These are phyloP conservation scores for Eueides isabella DNA, from an alignment of 1,140 invertebrate genomes.

Conservation along the genomic window DNA sequence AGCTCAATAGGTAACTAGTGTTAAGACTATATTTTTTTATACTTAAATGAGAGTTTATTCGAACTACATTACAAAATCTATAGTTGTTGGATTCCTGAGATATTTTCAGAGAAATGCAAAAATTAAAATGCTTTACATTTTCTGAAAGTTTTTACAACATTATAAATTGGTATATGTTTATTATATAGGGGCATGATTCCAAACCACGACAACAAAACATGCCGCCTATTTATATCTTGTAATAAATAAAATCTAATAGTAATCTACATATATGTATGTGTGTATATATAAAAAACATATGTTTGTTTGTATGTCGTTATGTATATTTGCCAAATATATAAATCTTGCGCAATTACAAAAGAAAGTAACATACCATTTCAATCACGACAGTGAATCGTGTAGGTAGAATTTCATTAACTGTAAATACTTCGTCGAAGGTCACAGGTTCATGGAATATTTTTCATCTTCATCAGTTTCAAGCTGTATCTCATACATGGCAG, in stretches of 20 bases:
- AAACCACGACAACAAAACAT: background rate
- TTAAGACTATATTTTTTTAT: background rate
- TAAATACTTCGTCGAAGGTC: background rate
- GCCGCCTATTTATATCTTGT: background rate
- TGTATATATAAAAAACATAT: background rate
- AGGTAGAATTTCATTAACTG: background rate
- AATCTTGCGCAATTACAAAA: background rate
- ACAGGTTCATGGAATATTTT: background rate
- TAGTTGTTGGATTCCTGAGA: background rate
- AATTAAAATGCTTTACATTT: no score
- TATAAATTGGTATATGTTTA: no score
- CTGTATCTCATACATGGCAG: no score
- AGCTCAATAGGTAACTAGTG: conserved; percentile 13
- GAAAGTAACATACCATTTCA: background rate
- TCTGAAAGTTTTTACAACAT: no score
- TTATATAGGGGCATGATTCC: background rate
- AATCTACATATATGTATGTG: background rate
- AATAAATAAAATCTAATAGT: no score
- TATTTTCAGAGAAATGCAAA: background rate
- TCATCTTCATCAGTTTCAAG: no score
- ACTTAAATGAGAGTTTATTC: background rate
- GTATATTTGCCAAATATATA: background rate
- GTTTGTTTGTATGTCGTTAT: background rate
- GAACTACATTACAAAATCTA: background rate
- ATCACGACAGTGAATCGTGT: background rate